Evolutionary conservation across 2,888 invertebrate species (phyloP).

Genomic region (Drosophila robusta): DNA sequence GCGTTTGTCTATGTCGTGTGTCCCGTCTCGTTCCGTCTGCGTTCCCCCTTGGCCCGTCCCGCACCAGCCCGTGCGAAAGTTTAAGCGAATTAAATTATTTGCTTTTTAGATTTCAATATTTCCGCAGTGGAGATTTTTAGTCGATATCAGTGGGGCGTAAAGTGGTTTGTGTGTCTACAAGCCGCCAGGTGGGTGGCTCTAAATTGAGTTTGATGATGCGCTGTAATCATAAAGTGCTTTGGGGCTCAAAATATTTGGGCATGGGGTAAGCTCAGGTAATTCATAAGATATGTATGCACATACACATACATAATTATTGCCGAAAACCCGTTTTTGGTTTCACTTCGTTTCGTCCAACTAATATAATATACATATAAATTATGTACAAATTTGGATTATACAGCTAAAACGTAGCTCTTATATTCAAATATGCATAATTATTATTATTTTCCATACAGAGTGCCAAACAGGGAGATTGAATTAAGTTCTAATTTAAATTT

Average conservation of each 20-base stretch:
- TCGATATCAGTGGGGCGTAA: slow-evolving; percentile 67
- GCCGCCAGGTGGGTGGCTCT: slow-evolving; percentile 32
- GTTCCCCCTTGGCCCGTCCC: not conserved
- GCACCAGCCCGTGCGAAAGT: slow-evolving; percentile 54
- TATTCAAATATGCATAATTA: not conserved
- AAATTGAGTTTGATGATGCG: slow-evolving; percentile 78
- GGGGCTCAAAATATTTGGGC: slow-evolving; percentile 47
- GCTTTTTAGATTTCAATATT: slow-evolving; percentile 82
- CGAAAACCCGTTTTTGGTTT: slow-evolving; percentile 17
- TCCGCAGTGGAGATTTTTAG: slow-evolving; percentile 77
- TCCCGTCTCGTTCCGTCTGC: slow-evolving; percentile 8
- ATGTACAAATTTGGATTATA: not conserved
- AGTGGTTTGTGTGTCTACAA: slow-evolving; percentile 30
- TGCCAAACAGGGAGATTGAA: not conserved
- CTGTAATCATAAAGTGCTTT: slow-evolving; percentile 77
- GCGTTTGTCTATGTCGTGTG: slow-evolving; percentile 69
- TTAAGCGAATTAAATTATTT: slow-evolving; percentile 81
- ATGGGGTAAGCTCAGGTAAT: slow-evolving; percentile 46
- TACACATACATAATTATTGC: slow-evolving; percentile 7
- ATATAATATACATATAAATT: not conserved
- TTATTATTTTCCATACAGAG: not conserved
- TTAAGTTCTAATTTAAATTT: not conserved
- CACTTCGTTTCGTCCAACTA: slow-evolving; percentile 4
- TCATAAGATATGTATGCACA: slow-evolving; percentile 12
- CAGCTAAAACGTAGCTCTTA: not conserved